Base-by-base conservation (phyloP, 2,888 invertebrate genomes). In the Lasius fuliginosus region DNA sequence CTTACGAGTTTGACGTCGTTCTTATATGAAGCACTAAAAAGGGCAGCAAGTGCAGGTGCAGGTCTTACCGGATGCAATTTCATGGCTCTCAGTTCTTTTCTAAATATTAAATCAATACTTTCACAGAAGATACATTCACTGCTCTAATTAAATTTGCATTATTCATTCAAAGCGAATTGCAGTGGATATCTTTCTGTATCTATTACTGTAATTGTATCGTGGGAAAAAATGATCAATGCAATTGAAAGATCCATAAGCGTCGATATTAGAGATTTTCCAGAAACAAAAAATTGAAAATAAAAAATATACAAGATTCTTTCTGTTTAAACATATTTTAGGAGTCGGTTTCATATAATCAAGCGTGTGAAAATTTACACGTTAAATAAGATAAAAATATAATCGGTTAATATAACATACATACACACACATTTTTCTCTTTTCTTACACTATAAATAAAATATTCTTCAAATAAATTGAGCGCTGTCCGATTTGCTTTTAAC, bases 91-190 rank as follows among this genome's bases (percentile, higher is more conserved):
- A 18, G 4, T 49, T 49, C 18, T 18, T 49, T 58, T 53, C 56
- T 42, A 64, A 75, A 75, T 75, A 64, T 75, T 42, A 64, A 64
- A 46, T n/a, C 11, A n/a, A 23, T 33, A 64, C 64, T 75, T 65
- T 64, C 33, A 65, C 33, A 9, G n/a, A 46, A 75, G 12, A 3
- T 42, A 75, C 42, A 42, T 74, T 40, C 27, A 1, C 9, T 46
- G 15, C 15, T 60, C 12, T 30, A 60, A 6, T 33, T 62, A 74
- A 62, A 12, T 62, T n/a, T 30, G 30, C 27, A 62, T 62, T 74
- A 62, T 62, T 74, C 40, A n/a, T 62, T 40, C 8, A 62, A 30
- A 62, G 40, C 2, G 15, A 23, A 71, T 8, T 23, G 9, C 30
- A 30, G 27, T 30, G 33, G 2, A 71, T 36, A 40, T 40, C 23